Evolutionary conservation across 2,797 vertebrate species (phyloP), one percentile per base, ranked within the genome.

Genomic region (Fistularia tabacaria): DNA sequence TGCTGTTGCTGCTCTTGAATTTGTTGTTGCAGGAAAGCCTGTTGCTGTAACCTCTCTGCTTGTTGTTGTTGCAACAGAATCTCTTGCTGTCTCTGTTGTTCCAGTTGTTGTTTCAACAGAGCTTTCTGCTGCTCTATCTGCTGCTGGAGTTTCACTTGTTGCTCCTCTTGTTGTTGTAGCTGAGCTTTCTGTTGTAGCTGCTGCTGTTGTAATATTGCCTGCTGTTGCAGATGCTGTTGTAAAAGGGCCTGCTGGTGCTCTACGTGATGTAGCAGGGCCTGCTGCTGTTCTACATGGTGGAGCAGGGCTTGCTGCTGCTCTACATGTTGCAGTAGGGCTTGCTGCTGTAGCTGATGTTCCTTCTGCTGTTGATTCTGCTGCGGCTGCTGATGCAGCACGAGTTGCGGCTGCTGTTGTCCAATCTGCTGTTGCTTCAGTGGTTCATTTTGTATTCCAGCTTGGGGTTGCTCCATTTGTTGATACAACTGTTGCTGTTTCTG

Each of bases 1-100:
- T 84, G 76, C 37, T 71, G 78, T 36, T 75, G 79, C 42, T 87
- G 80, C 59, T 84, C 83, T 62, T 85, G 76, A 65, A 79, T 57
- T 44, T 87, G 88, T 59, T 89, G 85, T 40, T 85, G 81, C 41
- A 88, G 55, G 46, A 87, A 65, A 14, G 66, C 73, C 13, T 89
- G 83, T 44, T 89, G 80, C 14, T 88, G 85, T 39, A 86, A 48
- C 49, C 82, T 69, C 64, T 91, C 85, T 8, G 81, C 82, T 70
- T 89, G 82, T 54, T 88, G 85, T 42, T 90, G 85, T 42, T 90
- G 81, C 47, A 88, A 70, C 36, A 84, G 62, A 13, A 81, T 54
- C 40, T 88, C 82, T 38, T 81, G 74, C 38, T 85, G 84, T 46
- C 67, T 69, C 45, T 88, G 89, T 49, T 88, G 80, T 47, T 88